A percentile compares a stretch with the other conserved stretches of the same genome.
Evolutionary conservation across 1,140 invertebrate species (phyloP).

Genomic region (Chymomyza costata): DNA sequence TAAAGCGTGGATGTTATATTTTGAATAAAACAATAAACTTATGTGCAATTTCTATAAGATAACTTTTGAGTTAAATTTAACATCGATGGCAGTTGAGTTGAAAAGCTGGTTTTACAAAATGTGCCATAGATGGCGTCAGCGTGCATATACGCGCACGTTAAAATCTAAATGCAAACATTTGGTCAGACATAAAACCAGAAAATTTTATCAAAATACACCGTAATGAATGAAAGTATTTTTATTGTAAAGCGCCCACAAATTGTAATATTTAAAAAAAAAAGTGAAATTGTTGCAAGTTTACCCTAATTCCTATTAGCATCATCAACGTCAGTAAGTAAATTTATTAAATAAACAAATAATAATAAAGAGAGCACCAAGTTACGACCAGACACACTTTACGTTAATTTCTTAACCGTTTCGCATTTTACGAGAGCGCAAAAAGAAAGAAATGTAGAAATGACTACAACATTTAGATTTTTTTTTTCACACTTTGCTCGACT

Average conservation of each 20-base stretch:
- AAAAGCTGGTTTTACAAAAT: no score
- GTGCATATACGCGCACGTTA: no score
- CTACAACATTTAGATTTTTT: background rate
- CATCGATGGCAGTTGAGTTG: no score
- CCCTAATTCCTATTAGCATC: background rate
- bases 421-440: slow-evolving; percentile 15
- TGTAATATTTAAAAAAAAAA: slow-evolving; percentile 28
- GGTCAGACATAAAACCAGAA: no score
- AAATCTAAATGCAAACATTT: no score
- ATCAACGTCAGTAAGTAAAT: slow-evolving; percentile 28
- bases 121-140: slow-evolving; percentile 6
- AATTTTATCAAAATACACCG: no score
- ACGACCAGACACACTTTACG: slow-evolving; percentile 5
- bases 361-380: slow-evolving; percentile 30
- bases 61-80: no score
- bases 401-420: background rate
- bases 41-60: no score
- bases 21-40: no score
- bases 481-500: slow-evolving; percentile 52
- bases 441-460: no score
- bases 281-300: slow-evolving; percentile 48
- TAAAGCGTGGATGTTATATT: no score
- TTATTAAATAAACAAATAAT: slow-evolving; percentile 54
- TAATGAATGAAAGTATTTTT: background rate
- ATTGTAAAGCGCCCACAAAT: background rate